These are phyloP conservation scores for Anguilla japonica DNA, from an alignment of 2,113 vertebrate genomes.

Conservation along the genomic window DNA sequence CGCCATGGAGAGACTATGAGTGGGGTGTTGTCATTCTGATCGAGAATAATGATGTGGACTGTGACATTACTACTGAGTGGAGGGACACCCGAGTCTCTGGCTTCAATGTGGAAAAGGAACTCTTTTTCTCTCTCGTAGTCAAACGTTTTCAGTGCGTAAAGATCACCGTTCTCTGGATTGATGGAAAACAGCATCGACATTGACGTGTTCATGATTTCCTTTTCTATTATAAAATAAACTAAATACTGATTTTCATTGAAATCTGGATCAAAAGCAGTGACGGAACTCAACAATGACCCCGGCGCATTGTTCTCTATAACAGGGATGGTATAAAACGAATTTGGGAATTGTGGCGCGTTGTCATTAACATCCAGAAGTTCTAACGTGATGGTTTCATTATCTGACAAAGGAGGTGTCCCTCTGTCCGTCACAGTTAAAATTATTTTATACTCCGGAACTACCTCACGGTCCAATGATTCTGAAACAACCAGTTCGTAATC, in stretches of 20 bases:
- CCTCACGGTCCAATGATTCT: conserved; percentile 49
- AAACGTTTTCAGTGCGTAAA: conserved; percentile 78
- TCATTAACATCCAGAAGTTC: conserved; percentile 61
- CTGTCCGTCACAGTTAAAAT: conserved; percentile 57
- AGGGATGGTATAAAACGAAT: conserved; percentile 53
- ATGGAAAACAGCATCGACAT: conserved; percentile 77
- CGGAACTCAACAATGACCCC: conserved; percentile 64
- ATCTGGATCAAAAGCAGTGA: conserved; percentile 71
- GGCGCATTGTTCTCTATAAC: conserved; percentile 78
- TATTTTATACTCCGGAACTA: conserved; percentile 52
- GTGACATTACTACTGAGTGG: conserved; percentile 73
- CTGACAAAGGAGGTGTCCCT: conserved; percentile 55
- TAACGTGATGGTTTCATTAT: conserved; percentile 57
- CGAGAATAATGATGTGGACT: conserved; percentile 70
- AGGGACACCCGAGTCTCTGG: conserved; percentile 73
- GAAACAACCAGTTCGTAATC: conserved; percentile 51
- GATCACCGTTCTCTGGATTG: conserved; percentile 76
- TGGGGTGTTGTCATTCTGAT: conserved; percentile 75
- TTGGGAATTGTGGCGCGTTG: conserved; percentile 55
- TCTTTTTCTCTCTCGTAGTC: conserved; percentile 79
- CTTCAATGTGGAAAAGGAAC: conserved; percentile 74
- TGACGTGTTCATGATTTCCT: conserved; percentile 69
- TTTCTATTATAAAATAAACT: conserved; percentile 71
- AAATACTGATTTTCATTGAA: conserved; percentile 72
- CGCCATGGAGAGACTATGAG: conserved; percentile 71